Percentiles rank a stretch among this genome's conserved stretches.
Evolutionary conservation across 2,113 vertebrate genomes (phyloP).

Genomic region (Scomber colias): DNA sequence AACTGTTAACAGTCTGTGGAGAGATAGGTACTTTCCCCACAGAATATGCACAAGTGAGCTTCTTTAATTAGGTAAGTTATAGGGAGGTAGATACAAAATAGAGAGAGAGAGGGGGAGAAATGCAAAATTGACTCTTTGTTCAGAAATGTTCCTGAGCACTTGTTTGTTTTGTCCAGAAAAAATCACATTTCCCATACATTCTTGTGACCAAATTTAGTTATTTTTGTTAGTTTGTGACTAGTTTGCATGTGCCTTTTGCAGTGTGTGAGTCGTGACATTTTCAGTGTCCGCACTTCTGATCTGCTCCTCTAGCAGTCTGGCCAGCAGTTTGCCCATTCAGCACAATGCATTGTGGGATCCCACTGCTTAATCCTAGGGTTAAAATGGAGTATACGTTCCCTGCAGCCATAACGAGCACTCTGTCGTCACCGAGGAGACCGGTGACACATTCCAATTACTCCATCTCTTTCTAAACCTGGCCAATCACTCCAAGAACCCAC

Average conservation of each 20-base stretch:
- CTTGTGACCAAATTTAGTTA: neutral
- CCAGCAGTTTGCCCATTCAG: constrained; percentile 53
- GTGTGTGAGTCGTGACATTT: constrained; percentile 28
- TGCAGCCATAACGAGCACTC: constrained; percentile 49
- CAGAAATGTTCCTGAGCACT: neutral
- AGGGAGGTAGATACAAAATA: constrained; percentile 1
- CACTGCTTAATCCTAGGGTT: constrained; percentile 63
- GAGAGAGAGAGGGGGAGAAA: too few species aligned
- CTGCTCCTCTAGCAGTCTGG: constrained; percentile 31
- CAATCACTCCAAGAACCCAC: constrained; percentile 42
- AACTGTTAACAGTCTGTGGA: constrained; percentile 38
- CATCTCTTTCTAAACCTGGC: constrained; percentile 29
- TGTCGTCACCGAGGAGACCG: constrained; percentile 42
- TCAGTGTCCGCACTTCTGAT: constrained; percentile 16
- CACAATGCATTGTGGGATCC: constrained; percentile 65
- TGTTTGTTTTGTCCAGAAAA: neutral
- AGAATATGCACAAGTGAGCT: constrained; percentile 13
- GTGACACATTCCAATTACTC: constrained; percentile 67
- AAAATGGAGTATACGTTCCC: constrained; percentile 45
- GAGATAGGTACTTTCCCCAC: constrained; percentile 36
- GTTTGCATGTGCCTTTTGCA: constrained; percentile 5
- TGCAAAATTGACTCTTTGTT: neutral
- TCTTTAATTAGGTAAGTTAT: neutral
- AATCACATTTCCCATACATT: neutral
- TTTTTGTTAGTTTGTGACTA: neutral